A percentile compares a stretch with the other conserved stretches of the same genome.
These are phyloP conservation scores for Sturnus vulgaris DNA, from an alignment of 2,113 vertebrate species.

Conservation along the genomic window DNA sequence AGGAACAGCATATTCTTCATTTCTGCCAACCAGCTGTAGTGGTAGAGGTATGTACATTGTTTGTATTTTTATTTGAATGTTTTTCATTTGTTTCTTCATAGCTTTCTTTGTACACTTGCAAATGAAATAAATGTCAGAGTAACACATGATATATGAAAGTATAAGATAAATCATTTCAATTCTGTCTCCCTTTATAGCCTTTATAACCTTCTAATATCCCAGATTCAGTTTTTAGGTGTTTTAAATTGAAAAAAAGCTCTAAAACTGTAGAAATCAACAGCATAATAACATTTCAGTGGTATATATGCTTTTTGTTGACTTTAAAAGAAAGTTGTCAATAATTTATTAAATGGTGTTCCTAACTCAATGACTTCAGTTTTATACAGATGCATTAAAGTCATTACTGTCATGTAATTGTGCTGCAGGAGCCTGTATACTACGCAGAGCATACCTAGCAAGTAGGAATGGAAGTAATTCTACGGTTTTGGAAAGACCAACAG, in stretches of 20 bases:
- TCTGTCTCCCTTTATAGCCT: not conserved
- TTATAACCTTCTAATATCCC: not conserved
- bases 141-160: not conserved
- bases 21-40: not conserved
- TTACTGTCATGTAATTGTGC: conserved; percentile 16
- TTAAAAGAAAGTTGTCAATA: not conserved
- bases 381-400: not conserved
- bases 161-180: not conserved
- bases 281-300: not conserved
- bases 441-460: conserved; percentile 62
- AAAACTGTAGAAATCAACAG: not conserved
- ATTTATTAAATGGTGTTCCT: not conserved
- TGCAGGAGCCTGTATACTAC: conserved; percentile 68
- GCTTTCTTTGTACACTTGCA: not conserved
- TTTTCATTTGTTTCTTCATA: not conserved
- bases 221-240: not conserved
- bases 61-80: not conserved
- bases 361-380: not conserved
- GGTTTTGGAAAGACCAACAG: conserved; percentile 65
- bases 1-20: not conserved
- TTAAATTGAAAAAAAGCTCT: not conserved
- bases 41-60: not conserved
- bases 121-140: not conserved
- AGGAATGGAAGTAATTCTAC: conserved; percentile 70
- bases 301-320: not conserved